phyloP scores from a whole-genome alignment of 2,113 vertebrate genomes.

The Zingel zingel region DNA sequence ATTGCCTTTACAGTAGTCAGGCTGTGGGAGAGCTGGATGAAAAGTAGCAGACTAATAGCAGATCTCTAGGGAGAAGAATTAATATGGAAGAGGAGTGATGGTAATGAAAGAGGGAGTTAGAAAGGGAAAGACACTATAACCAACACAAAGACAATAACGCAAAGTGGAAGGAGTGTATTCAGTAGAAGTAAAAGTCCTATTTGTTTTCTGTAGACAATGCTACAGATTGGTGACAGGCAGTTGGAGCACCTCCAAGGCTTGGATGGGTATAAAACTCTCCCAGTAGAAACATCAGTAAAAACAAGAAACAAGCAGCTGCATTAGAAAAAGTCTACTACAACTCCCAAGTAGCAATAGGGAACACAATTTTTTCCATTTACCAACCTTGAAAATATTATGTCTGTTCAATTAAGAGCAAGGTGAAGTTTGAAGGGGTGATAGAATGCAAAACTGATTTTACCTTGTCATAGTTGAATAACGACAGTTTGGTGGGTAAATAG shows the following conservation, averaged over 20 bases:
- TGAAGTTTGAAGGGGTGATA: not conserved
- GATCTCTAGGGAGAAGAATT: conserved; percentile 19
- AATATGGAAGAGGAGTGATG: not conserved
- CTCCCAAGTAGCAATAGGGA: not conserved
- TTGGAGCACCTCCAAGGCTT: not conserved
- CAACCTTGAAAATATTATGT: not conserved
- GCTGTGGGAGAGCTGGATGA: not conserved
- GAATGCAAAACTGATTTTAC: no score
- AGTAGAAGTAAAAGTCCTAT: not conserved
- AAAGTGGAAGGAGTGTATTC: conserved; percentile 1
- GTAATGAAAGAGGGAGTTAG: conserved; percentile 14
- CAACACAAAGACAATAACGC: not conserved
- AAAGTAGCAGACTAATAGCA: not conserved
- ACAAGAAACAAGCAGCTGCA: not conserved
- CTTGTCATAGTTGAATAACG: no score
- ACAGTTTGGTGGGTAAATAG: no score
- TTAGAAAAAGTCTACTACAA: not conserved
- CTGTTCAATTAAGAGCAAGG: not conserved
- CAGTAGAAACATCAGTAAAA: not conserved
- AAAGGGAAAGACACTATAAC: not conserved
- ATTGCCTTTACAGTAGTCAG: conserved; percentile 24
- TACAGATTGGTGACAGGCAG: not conserved
- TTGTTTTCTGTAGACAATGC: not conserved
- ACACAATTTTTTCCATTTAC: not conserved
- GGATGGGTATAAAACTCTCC: not conserved